Conservation (phyloP, 2,797 vertebrate species). For the Nannoperca australis region DNA sequence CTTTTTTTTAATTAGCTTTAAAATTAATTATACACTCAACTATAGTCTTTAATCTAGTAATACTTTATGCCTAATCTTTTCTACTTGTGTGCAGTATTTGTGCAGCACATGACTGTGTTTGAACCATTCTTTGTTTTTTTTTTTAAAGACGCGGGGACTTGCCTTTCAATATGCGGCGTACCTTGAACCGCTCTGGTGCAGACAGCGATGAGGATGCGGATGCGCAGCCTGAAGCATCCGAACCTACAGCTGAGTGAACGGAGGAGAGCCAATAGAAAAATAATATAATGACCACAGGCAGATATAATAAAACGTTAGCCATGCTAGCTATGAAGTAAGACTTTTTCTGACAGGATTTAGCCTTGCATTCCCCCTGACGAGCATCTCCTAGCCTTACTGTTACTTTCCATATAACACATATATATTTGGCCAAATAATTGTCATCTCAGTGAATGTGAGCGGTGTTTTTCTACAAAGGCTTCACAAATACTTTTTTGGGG, state of each 20-base stretch:
- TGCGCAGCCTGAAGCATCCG: constrained; percentile 47
- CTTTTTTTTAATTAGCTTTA: too few species aligned
- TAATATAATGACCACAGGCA: neutral
- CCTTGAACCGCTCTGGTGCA: constrained; percentile 64
- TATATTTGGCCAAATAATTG: constrained; percentile 63
- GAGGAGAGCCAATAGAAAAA: neutral
- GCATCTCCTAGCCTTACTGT: constrained; percentile 48
- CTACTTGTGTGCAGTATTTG: neutral
- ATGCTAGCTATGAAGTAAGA: neutral
- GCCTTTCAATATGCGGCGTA: constrained; percentile 70
- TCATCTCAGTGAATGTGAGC: constrained; percentile 37
- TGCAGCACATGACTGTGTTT: constrained; percentile 3
- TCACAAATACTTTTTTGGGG: constrained; percentile 34
- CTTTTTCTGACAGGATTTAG: constrained; percentile 22
- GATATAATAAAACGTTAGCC: constrained; percentile 17
- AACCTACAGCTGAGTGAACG: constrained; percentile 77
- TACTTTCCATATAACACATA: constrained; percentile 32
- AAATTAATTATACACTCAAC: neutral
- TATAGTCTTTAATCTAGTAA: neutral
- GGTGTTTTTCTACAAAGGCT: constrained; percentile 50
- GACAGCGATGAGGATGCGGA: constrained; percentile 85
- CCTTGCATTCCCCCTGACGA: constrained; percentile 17
- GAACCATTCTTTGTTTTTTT: neutral
- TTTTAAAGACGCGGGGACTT: constrained; percentile 80
- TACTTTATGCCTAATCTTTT: neutral